These are phyloP conservation scores for Tamias sibiricus DNA, from an alignment of 2,113 vertebrate species.

Conservation along the genomic window DNA sequence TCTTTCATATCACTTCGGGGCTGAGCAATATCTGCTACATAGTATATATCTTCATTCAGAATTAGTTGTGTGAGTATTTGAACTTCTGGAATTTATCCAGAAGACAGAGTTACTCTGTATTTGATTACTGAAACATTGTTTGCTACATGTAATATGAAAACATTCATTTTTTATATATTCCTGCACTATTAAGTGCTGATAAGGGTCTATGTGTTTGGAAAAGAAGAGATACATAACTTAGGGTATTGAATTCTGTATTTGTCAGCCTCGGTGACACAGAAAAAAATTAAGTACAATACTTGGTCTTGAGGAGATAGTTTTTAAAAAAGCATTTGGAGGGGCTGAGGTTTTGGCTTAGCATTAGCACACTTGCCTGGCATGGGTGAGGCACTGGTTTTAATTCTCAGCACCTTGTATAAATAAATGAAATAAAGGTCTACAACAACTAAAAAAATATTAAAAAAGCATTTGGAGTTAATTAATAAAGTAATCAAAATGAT, in stretches of 20 bases:
- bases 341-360: too few species aligned
- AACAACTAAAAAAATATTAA: too few species aligned
- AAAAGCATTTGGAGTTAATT: too few species aligned
- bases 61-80: conserved; percentile 32
- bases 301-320: conserved; percentile 11
- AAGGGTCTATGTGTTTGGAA: conserved; percentile 9
- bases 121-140: conserved; percentile 47
- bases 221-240: conserved; percentile 6
- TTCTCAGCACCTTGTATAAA: too few species aligned
- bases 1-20: not conserved
- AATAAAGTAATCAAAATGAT: conserved; percentile 16
- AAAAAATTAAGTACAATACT: not conserved
- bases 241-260: conserved; percentile 1
- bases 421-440: too few species aligned
- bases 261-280: not conserved
- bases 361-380: too few species aligned
- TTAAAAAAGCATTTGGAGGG: not conserved
- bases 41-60: not conserved
- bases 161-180: not conserved
- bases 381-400: too few species aligned
- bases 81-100: not conserved
- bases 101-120: conserved; percentile 19
- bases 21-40: not conserved
- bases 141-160: not conserved
- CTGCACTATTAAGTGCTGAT: not conserved